These are phyloP conservation scores for Podarcis cretensis DNA, from an alignment of 2,113 vertebrate species.

Conservation along the genomic window DNA sequence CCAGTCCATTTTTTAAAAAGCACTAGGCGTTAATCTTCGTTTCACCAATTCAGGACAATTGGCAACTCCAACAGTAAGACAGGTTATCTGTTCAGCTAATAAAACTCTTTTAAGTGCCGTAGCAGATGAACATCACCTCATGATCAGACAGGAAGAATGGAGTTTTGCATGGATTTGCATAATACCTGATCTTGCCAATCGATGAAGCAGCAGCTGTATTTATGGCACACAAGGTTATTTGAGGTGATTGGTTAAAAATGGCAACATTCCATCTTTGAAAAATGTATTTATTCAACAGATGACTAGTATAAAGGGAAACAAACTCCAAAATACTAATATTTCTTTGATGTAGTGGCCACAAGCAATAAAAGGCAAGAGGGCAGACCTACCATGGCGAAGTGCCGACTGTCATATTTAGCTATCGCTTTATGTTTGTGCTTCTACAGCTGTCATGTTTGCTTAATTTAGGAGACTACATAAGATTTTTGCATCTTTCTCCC, in stretches of 20 bases:
- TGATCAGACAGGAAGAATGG: not conserved
- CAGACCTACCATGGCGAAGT: not conserved
- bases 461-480: conserved; percentile 24
- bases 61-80: not conserved
- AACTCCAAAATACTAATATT: not conserved
- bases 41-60: not conserved
- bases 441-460: conserved; percentile 22
- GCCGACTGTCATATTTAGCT: conserved; percentile 16
- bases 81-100: not conserved
- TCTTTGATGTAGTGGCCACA: not conserved
- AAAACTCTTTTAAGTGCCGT: not conserved
- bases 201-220: not conserved
- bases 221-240: not conserved
- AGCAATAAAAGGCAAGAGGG: not conserved
- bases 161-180: not conserved
- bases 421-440: conserved; percentile 11
- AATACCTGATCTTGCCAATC: not conserved
- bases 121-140: not conserved
- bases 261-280: conserved; percentile 1
- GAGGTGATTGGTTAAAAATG: not conserved
- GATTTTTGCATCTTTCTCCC: conserved; percentile 15
- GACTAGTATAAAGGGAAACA: not conserved
- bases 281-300: not conserved
- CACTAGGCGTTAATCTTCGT: not conserved
- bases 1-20: not conserved